Conservation (phyloP, 2,797 vertebrate species). For the Chelmon rostratus region DNA sequence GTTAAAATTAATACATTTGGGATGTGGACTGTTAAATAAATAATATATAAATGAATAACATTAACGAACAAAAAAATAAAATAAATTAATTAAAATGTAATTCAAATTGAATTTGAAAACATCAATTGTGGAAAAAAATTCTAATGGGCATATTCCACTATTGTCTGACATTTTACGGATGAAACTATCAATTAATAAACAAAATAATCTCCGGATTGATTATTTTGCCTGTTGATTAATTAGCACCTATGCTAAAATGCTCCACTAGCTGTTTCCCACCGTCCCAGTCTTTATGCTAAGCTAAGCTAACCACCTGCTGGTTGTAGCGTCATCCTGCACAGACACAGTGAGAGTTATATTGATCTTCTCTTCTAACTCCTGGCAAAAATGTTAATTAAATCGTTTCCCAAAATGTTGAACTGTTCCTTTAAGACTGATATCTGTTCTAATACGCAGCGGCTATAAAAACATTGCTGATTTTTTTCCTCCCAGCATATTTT, state of each 20-base stretch:
- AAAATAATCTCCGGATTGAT: too few species aligned
- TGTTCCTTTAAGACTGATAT: neutral
- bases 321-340: neutral
- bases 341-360: neutral
- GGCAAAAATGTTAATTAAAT: neutral
- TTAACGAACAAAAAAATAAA: too few species aligned
- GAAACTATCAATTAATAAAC: too few species aligned
- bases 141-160: neutral
- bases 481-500: constrained; percentile 4
- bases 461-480: neutral
- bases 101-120: neutral
- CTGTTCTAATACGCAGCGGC: neutral
- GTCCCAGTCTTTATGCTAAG: neutral
- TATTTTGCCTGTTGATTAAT: too few species aligned
- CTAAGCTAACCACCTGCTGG: neutral
- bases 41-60: too few species aligned
- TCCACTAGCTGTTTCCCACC: neutral
- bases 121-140: neutral
- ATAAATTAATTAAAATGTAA: too few species aligned
- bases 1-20: neutral
- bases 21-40: neutral
- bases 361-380: neutral
- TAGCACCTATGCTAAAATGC: neutral
- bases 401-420: neutral
- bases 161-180: too few species aligned